A percentile compares a stretch with the other conserved stretches of the same genome.
Conservation (phyloP, 1,140 invertebrate genomes). For the Microplitis demolitor region DNA sequence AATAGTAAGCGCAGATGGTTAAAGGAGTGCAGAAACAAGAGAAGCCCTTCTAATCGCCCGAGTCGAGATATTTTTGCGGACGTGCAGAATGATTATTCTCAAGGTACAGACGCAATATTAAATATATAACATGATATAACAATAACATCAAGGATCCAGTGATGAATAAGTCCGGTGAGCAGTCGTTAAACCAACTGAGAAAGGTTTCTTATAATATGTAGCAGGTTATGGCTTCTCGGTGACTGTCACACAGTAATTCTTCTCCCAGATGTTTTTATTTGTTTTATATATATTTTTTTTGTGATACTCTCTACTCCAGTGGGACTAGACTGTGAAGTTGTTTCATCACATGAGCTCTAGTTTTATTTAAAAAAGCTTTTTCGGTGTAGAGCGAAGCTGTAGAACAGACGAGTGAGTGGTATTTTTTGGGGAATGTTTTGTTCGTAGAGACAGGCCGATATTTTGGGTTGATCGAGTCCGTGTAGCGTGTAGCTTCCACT, state of each 20-base stretch:
- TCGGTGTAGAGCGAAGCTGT: not conserved
- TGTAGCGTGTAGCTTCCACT: slow-evolving; percentile 22
- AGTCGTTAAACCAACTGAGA: slow-evolving; percentile 1
- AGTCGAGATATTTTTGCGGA: slow-evolving; percentile 13
- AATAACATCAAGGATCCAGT: slow-evolving; percentile 27
- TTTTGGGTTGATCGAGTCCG: slow-evolving; percentile 13
- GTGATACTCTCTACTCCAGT: no score
- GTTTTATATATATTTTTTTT: no score
- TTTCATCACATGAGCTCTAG: no score
- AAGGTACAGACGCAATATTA: not conserved
- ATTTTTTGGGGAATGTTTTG: not conserved
- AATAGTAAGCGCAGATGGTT: slow-evolving; percentile 1
- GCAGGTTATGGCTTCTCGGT: slow-evolving; percentile 8
- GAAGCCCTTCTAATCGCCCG: not conserved
- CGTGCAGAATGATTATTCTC: not conserved
- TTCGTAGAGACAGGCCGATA: not conserved
- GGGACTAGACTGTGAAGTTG: no score
- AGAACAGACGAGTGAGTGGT: not conserved
- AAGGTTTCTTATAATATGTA: slow-evolving; percentile 21
- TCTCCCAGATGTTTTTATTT: no score
- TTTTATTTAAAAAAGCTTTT: no score
- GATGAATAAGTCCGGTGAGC: slow-evolving; percentile 49
- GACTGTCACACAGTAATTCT: not conserved
- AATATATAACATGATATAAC: no score
- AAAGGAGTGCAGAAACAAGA: slow-evolving; percentile 1